These are phyloP conservation scores for Crypturellus tataupa DNA, from an alignment of 2,797 vertebrate species.

Conservation along the genomic window DNA sequence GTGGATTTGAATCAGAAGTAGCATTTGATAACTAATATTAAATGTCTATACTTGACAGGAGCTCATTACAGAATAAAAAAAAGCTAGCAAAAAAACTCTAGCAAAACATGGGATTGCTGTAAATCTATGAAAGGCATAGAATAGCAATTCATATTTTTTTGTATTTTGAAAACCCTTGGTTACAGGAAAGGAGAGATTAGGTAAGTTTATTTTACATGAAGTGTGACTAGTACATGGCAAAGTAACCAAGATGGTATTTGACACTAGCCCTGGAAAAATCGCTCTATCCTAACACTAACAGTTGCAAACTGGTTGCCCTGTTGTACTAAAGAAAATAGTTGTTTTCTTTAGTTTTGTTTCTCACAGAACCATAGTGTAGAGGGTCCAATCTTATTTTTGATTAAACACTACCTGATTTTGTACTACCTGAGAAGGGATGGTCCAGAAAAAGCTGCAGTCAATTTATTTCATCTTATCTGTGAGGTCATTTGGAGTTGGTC, in stretches of 20 bases:
- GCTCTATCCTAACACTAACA: neutral
- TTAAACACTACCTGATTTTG: too few species aligned
- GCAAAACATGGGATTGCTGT: neutral
- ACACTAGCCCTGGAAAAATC: neutral
- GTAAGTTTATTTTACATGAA: neutral
- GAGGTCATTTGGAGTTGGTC: neutral
- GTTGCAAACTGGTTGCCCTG: neutral
- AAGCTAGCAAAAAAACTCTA: neutral
- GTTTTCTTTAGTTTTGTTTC: neutral
- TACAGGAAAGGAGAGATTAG: neutral
- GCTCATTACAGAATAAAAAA: neutral
- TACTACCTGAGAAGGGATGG: neutral
- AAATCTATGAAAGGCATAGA: neutral
- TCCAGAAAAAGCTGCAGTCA: neutral
- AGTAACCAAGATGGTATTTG: neutral
- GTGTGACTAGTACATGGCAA: fast-evolving
- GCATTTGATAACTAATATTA: neutral
- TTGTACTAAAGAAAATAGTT: neutral
- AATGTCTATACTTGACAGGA: neutral
- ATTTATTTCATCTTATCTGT: neutral
- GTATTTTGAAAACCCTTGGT: neutral
- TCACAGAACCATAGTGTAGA: neutral
- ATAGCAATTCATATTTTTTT: neutral
- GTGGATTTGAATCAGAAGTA: neutral
- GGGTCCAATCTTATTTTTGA: neutral